Percentiles rank a stretch among this genome's conserved stretches.
phyloP scores from a whole-genome alignment of 2,888 invertebrate genomes.

The Branchellion lobata region DNA sequence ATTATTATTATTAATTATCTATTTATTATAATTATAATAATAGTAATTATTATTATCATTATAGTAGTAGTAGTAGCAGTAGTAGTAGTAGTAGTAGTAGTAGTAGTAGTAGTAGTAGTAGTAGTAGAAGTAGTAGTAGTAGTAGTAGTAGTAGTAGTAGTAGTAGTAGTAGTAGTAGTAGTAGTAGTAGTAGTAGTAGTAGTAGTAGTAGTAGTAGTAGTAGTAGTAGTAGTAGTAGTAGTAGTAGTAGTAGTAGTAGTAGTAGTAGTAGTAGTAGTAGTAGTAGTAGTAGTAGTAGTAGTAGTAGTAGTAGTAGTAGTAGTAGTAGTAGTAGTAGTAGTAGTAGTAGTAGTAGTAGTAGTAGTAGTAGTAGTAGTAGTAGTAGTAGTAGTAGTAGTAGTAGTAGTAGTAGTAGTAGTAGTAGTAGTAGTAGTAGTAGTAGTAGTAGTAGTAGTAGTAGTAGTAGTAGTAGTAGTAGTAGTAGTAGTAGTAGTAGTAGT shows the following conservation, averaged over 20 bases:
- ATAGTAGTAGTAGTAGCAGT: slow-evolving; percentile 7
- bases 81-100: slow-evolving; percentile 14
- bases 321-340: slow-evolving; percentile 14
- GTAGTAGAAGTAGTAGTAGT: slow-evolving; percentile 10
- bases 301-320: slow-evolving; percentile 14
- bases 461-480: slow-evolving; percentile 14
- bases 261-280: slow-evolving; percentile 14
- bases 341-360: slow-evolving; percentile 14
- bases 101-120: slow-evolving; percentile 14
- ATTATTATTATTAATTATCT: neutral
- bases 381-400: slow-evolving; percentile 14
- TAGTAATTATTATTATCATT: no score
- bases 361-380: slow-evolving; percentile 14
- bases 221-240: slow-evolving; percentile 14
- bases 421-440: slow-evolving; percentile 14
- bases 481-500: slow-evolving; percentile 14
- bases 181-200: slow-evolving; percentile 14
- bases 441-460: slow-evolving; percentile 14
- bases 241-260: slow-evolving; percentile 14
- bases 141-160: slow-evolving; percentile 14
- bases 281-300: slow-evolving; percentile 14
- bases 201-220: slow-evolving; percentile 14
- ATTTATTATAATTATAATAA: no score
- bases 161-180: slow-evolving; percentile 14
- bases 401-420: slow-evolving; percentile 14